A percentile compares a stretch with the other conserved stretches of the same genome.
Evolutionary conservation across 2,888 invertebrate genomes (phyloP).

Genomic region (Plagodis dolabraria): DNA sequence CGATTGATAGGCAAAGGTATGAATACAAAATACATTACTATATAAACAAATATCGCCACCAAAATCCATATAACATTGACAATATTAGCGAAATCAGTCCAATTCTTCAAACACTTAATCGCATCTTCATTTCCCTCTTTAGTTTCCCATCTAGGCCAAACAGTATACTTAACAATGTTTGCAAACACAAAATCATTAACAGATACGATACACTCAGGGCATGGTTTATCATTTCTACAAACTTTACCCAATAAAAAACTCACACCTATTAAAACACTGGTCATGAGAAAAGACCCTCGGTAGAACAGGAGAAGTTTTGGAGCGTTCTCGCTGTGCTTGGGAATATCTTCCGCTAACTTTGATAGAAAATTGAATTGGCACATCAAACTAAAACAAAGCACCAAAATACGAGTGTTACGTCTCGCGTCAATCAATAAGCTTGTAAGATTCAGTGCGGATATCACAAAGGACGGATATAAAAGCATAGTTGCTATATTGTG

Average conservation of each 20-base stretch:
- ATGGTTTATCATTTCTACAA: slow-evolving; percentile 10
- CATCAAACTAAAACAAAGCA: slow-evolving; percentile 35
- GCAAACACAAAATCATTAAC: slow-evolving; percentile 21
- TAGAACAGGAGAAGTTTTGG: slow-evolving; percentile 37
- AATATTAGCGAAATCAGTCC: too few relatives aligned
- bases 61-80: too few relatives aligned
- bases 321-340: slow-evolving; percentile 30
- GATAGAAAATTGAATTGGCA: slow-evolving; percentile 38
- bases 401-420: slow-evolving; percentile 27
- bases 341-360: slow-evolving; percentile 28
- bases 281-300: slow-evolving; percentile 34
- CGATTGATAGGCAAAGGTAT: too few relatives aligned
- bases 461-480: slow-evolving; percentile 32
- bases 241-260: slow-evolving; percentile 21
- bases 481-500: slow-evolving; percentile 31
- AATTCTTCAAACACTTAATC: not conserved
- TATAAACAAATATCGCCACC: too few relatives aligned
- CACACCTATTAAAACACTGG: slow-evolving; percentile 14
- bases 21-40: too few relatives aligned
- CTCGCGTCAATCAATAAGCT: slow-evolving; percentile 31
- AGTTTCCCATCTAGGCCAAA: slow-evolving; percentile 22
- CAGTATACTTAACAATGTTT: slow-evolving; percentile 5
- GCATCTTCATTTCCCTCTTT: slow-evolving; percentile 2
- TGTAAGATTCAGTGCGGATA: slow-evolving; percentile 33
- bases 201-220: slow-evolving; percentile 15